Evolutionary conservation across 2,797 vertebrate genomes (phyloP).

Genomic region (Pterois miles): DNA sequence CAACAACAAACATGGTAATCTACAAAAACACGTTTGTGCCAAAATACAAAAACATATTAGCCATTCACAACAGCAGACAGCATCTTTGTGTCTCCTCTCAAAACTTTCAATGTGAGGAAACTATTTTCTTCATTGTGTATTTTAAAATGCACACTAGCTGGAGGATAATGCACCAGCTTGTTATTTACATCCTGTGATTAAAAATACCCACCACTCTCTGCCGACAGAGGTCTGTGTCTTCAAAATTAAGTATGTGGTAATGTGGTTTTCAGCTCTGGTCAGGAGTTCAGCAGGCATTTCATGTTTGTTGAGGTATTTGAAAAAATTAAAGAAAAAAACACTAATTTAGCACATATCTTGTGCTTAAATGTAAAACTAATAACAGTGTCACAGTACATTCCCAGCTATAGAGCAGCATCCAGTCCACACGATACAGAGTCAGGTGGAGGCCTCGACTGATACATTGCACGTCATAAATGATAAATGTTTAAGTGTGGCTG

Average conservation of each 20-base stretch:
- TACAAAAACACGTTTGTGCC: background rate
- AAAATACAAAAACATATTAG: background rate
- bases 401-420: background rate
- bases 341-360: background rate
- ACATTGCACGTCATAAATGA: background rate
- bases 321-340: background rate
- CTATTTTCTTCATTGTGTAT: background rate
- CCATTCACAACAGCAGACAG: background rate
- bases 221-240: background rate
- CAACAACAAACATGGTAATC: background rate
- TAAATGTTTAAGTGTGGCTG: background rate
- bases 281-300: background rate
- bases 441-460: background rate
- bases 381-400: background rate
- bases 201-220: background rate
- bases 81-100: background rate
- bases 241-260: background rate
- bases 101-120: background rate
- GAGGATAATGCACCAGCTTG: background rate
- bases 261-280: background rate
- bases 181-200: slow-evolving; percentile 4
- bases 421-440: background rate
- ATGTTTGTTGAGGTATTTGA: background rate
- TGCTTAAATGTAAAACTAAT: background rate
- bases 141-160: background rate